A percentile compares a stretch with the other conserved stretches of the same genome.
These are phyloP conservation scores for Dendrocincla fuliginosa DNA, from an alignment of 2,797 vertebrate species.

Conservation along the genomic window DNA sequence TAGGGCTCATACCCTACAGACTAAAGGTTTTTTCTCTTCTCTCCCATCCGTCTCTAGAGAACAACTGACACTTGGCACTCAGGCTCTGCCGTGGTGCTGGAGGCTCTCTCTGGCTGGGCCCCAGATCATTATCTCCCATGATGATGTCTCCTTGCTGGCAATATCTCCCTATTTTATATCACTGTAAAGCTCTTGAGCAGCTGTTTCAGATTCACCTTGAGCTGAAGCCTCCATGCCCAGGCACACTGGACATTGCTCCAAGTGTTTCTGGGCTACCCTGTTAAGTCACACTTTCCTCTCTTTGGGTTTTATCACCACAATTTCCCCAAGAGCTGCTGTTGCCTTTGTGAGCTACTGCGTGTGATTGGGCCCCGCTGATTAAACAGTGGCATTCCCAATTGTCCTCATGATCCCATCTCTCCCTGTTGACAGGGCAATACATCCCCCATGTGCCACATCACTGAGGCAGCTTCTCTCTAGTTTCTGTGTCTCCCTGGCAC, in stretches of 20 bases:
- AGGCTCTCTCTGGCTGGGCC: background rate
- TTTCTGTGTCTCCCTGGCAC: background rate
- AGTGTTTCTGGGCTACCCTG: background rate
- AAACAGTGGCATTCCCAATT: background rate
- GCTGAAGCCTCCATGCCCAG: background rate
- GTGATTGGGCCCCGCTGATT: accelerated
- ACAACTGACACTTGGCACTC: background rate
- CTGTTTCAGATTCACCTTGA: background rate
- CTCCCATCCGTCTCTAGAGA: background rate
- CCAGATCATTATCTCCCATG: background rate
- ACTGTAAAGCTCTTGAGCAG: background rate
- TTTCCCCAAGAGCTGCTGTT: background rate
- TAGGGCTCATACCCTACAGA: background rate
- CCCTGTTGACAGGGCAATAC: background rate
- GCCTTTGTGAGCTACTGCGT: background rate
- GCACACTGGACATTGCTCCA: accelerated
- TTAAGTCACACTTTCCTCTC: background rate
- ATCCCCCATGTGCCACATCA: accelerated
- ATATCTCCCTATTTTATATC: background rate
- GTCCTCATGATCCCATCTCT: background rate
- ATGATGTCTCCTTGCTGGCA: background rate
- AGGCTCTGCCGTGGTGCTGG: background rate
- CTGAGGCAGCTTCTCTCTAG: background rate
- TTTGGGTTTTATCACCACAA: background rate
- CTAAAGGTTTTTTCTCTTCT: background rate